Evolutionary conservation across 2,888 invertebrate species (phyloP).

Genomic region (Kryphioiulus occultus): DNA sequence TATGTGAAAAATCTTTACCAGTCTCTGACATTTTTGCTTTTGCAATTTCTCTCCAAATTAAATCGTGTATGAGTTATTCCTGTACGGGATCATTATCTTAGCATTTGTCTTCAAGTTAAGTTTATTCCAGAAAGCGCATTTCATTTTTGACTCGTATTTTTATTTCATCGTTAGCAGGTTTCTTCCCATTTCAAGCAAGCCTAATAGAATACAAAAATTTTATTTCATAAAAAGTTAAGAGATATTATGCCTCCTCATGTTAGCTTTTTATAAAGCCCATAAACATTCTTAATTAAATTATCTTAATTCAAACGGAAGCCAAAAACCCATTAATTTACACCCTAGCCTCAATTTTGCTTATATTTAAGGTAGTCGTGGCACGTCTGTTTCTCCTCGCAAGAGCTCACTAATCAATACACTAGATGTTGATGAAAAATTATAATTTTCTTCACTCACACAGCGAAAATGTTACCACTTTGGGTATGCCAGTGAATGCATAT

Average conservation of each 20-base stretch:
- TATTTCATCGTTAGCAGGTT: too few species aligned
- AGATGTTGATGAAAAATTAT: slow-evolving; percentile 29
- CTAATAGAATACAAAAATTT: too few species aligned
- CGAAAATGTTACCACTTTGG: not conserved
- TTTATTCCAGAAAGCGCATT: too few species aligned
- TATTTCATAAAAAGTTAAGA: not conserved
- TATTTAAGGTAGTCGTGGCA: not conserved
- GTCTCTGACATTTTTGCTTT: too few species aligned
- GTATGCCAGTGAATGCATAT: not conserved
- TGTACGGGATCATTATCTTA: too few species aligned
- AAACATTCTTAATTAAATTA: not conserved
- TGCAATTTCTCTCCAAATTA: too few species aligned
- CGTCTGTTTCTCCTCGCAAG: not conserved
- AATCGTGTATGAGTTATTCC: too few species aligned
- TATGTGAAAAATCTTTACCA: too few species aligned
- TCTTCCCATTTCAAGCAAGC: too few species aligned
- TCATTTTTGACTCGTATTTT: too few species aligned
- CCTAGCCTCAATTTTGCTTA: not conserved
- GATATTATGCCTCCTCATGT: not conserved
- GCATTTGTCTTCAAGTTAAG: too few species aligned
- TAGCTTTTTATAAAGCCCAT: not conserved
- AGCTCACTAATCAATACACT: not conserved
- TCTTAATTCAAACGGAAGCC: not conserved
- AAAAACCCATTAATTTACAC: not conserved
- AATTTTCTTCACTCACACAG: not conserved